Base-by-base conservation (phyloP, 2,888 invertebrate genomes). In the Drosophila kambysellisi region DNA sequence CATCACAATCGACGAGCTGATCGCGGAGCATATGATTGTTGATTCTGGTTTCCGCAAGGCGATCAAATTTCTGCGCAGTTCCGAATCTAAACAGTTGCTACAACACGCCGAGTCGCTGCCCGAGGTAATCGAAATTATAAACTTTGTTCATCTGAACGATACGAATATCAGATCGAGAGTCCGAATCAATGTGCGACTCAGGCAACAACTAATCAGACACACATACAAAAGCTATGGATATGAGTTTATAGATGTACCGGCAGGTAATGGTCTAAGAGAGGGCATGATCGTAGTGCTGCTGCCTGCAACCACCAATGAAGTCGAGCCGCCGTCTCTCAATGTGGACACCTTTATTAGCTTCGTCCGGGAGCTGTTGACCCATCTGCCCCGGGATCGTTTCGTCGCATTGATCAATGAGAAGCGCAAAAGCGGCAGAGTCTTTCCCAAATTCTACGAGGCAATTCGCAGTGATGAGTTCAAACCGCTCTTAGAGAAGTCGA, bases 31-130 rank as follows among this genome's bases (percentile, higher is more conserved):
- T 65, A 82, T 83, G 81, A 12, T 91, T 29, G 53, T 82, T 29
- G 91, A 92, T 70, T 77, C 83, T 3, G 78, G 65, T 17, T 92
- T 92, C 58, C 91, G 91, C 53, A 87, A 83, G 50, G 91, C 91
- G 2, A 35, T 87, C 5, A 72, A 76, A 57, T 92, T 82, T 81
- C 61, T 92, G 58, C 68, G 79, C 48, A 89, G 91, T 71, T 60
- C 82, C 0, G 81, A 86, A 29, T 92, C 91, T 56, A 79, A 65
- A n/a, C 75, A 74, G 43, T 65, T 91, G 52, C 70, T 79, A 33
- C 68, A 72, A n/a, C 82, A 68, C 48, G 74, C 79, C 8, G 84
- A 92, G 35, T 67, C 79, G 62, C 56, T 91, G 48, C 92, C 91
- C 33, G 92, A 91, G 65, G 77, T 91, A 35, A 81, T 85, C 64